These are phyloP conservation scores for Plestiodon gilberti DNA, from an alignment of 2,113 vertebrate genomes.

Conservation along the genomic window DNA sequence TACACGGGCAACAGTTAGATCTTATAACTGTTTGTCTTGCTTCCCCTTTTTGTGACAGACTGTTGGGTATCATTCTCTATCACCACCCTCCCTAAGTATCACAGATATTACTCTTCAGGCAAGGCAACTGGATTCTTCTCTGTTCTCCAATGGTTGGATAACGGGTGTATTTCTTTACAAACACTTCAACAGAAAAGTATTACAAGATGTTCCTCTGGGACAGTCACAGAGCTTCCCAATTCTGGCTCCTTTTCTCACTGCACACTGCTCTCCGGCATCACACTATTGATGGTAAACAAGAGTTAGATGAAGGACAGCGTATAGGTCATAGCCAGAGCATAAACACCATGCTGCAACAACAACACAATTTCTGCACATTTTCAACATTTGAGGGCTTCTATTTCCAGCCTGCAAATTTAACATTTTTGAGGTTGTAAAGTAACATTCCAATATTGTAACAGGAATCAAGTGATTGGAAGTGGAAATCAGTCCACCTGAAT, in stretches of 20 bases:
- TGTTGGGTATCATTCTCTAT: constrained; percentile 26
- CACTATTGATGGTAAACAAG: constrained; percentile 71
- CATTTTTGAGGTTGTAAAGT: not conserved
- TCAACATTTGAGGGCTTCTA: not conserved
- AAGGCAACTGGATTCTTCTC: constrained; percentile 25
- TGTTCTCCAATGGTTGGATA: constrained; percentile 17
- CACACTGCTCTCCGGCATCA: constrained; percentile 82
- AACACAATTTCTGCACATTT: not conserved
- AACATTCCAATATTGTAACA: not conserved
- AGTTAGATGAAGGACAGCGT: not conserved
- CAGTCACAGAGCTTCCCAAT: constrained; percentile 86
- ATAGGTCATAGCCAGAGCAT: not conserved
- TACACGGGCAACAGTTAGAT: constrained; percentile 33
- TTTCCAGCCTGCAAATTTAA: not conserved
- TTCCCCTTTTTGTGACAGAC: constrained; percentile 34
- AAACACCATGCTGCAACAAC: not conserved
- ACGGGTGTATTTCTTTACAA: constrained; percentile 65
- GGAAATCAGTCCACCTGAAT: not conserved
- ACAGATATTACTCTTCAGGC: constrained; percentile 46
- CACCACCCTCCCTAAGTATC: constrained; percentile 10
- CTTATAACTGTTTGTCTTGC: constrained; percentile 33
- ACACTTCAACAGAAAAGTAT: constrained; percentile 85
- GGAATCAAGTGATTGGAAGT: not conserved
- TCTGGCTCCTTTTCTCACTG: constrained; percentile 81
- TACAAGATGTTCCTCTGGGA: constrained; percentile 82